Conservation (phyloP, 1,140 invertebrate genomes). For the Aphaenogaster rudis region DNA sequence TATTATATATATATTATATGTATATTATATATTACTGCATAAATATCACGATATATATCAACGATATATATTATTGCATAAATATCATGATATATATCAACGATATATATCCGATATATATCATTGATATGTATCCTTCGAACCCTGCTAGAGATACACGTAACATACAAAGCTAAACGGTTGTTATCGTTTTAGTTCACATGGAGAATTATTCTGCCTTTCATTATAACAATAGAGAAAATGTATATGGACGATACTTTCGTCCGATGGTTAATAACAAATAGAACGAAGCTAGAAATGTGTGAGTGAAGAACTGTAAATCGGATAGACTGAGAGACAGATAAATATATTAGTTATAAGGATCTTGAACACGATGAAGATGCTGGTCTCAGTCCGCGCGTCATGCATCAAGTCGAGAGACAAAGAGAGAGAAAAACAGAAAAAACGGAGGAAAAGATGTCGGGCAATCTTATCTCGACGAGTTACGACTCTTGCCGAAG, state of each 20-base stretch:
- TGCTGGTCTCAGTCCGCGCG: slow-evolving; percentile 26
- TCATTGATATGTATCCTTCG: no score
- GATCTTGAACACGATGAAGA: slow-evolving; percentile 14
- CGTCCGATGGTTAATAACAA: slow-evolving; percentile 5
- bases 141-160: background rate
- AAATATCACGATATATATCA: no score
- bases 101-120: no score
- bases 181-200: slow-evolving; percentile 49
- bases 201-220: background rate
- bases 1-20: no score
- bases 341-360: slow-evolving; percentile 67
- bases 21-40: no score
- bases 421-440: background rate
- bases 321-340: slow-evolving; percentile 75
- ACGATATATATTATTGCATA: no score
- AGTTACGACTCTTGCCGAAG: slow-evolving; percentile 11
- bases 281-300: slow-evolving; percentile 2
- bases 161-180: slow-evolving; percentile 19
- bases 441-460: background rate
- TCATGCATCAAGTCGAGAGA: slow-evolving; percentile 57
- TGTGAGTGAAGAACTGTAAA: slow-evolving; percentile 34
- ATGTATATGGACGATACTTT: background rate
- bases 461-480: background rate
- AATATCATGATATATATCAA: no score
- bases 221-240: background rate